Evolutionary conservation across 2,888 invertebrate genomes (phyloP).

Genomic region (Chalcis sispes): DNA sequence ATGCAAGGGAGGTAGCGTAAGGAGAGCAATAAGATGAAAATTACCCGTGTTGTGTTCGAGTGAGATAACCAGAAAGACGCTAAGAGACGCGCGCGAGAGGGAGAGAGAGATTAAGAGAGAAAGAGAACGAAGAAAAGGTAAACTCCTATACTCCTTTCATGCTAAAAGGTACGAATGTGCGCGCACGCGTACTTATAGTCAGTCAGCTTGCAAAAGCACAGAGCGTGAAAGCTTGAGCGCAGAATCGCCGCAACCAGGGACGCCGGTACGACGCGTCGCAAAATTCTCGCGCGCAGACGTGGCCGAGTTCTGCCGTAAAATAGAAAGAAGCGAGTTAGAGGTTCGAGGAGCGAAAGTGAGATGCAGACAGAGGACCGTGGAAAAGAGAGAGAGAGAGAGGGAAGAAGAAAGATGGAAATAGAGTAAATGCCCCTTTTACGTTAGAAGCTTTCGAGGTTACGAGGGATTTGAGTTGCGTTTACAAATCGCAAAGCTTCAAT

Average conservation of each 20-base stretch:
- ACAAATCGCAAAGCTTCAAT: too few relatives aligned
- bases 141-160: too few relatives aligned
- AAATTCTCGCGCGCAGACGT: slow-evolving; percentile 25
- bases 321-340: neutral
- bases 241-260: slow-evolving; percentile 31
- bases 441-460: neutral
- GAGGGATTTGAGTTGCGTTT: neutral
- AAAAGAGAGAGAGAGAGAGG: slow-evolving; percentile 1
- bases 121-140: too few relatives aligned
- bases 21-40: neutral
- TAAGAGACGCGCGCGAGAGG: neutral
- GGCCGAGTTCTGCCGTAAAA: slow-evolving; percentile 40
- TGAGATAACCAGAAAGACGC: neutral
- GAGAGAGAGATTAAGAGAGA: too few relatives aligned
- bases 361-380: neutral
- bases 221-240: neutral
- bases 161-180: too few relatives aligned
- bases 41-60: neutral
- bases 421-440: slow-evolving; percentile 21
- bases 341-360: slow-evolving; percentile 10
- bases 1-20: too few relatives aligned
- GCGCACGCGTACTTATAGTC: too few relatives aligned
- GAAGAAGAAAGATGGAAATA: slow-evolving; percentile 18
- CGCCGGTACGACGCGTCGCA: neutral
- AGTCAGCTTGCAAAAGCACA: too few relatives aligned